Evolutionary conservation across 2,888 invertebrate species (phyloP).

Genomic region (Papilio gigon): DNA sequence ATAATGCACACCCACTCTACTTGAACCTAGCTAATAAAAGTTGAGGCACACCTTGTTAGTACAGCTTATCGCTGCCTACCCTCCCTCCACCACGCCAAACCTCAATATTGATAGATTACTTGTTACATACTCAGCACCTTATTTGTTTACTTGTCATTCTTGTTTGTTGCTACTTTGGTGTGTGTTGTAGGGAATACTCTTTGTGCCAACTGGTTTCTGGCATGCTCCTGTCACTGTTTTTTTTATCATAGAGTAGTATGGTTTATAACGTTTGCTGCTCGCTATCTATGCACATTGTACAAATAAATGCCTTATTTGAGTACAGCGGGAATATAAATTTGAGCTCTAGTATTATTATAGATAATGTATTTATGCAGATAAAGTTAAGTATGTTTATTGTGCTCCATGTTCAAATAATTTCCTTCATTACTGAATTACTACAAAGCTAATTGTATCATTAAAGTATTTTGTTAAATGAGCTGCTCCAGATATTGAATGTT

Average conservation of each 20-base stretch:
- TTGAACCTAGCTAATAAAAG: conserved; percentile 27
- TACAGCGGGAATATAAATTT: background rate
- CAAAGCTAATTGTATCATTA: background rate
- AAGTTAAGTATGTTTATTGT: background rate
- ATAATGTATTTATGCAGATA: background rate
- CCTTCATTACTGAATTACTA: background rate
- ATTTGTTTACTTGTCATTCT: background rate
- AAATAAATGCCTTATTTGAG: background rate
- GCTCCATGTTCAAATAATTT: background rate
- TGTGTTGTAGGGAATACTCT: background rate
- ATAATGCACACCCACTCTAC: conserved; percentile 36
- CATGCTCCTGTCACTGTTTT: background rate
- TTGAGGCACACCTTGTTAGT: conserved; percentile 25
- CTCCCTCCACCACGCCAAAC: background rate
- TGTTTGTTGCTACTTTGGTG: background rate
- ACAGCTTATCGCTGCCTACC: conserved; percentile 13
- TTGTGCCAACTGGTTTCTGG: too few relatives aligned
- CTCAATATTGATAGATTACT: background rate
- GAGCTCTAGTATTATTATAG: background rate
- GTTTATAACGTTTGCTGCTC: background rate
- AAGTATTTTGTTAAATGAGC: background rate
- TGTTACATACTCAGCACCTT: background rate
- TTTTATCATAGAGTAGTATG: too few relatives aligned
- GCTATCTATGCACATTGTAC: background rate
- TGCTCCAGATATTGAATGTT: background rate